Evolutionary conservation across 2,888 invertebrate genomes (phyloP).

Genomic region (Neelides folsomi): DNA sequence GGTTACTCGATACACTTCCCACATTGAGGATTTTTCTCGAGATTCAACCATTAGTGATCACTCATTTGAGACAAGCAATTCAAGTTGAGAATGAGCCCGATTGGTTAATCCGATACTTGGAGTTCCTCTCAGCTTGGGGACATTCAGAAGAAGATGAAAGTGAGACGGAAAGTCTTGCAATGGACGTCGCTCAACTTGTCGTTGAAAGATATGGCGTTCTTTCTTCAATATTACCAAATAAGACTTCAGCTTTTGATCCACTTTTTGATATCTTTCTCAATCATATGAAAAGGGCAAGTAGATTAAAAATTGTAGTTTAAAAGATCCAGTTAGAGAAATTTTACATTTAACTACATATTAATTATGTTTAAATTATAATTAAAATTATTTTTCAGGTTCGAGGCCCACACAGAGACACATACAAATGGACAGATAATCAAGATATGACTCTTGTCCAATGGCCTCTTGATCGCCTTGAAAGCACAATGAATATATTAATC

Average conservation of each 20-base stretch:
- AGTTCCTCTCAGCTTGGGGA: slow-evolving; percentile 27
- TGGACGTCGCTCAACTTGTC: slow-evolving; percentile 75
- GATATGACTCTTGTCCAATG: slow-evolving; percentile 66
- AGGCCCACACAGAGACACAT: slow-evolving; percentile 48
- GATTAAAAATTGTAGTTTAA: slow-evolving; percentile 1
- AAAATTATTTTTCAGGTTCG: slow-evolving; percentile 40
- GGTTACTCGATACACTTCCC: slow-evolving; percentile 42
- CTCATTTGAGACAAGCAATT: slow-evolving; percentile 67
- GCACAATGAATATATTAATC: slow-evolving; percentile 61
- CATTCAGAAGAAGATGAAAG: slow-evolving; percentile 9
- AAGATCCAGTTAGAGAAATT: too few relatives aligned
- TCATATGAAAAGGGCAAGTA: slow-evolving; percentile 53
- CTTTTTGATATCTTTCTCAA: slow-evolving; percentile 50
- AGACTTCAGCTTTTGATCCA: slow-evolving; percentile 32
- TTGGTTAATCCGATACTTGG: slow-evolving; percentile 24
- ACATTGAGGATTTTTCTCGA: slow-evolving; percentile 63
- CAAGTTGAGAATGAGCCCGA: slow-evolving; percentile 63
- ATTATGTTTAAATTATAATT: too few relatives aligned
- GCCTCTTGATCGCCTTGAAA: slow-evolving; percentile 55
- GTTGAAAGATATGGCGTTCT: slow-evolving; percentile 81
- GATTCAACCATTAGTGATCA: slow-evolving; percentile 39
- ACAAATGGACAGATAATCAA: slow-evolving; percentile 53
- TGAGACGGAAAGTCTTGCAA: slow-evolving; percentile 16
- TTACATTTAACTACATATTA: too few relatives aligned
- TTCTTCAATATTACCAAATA: slow-evolving; percentile 57